A percentile compares a stretch with the other conserved stretches of the same genome.
Evolutionary conservation across 2,113 vertebrate genomes (phyloP).

Genomic region (Hippocampus comes): DNA sequence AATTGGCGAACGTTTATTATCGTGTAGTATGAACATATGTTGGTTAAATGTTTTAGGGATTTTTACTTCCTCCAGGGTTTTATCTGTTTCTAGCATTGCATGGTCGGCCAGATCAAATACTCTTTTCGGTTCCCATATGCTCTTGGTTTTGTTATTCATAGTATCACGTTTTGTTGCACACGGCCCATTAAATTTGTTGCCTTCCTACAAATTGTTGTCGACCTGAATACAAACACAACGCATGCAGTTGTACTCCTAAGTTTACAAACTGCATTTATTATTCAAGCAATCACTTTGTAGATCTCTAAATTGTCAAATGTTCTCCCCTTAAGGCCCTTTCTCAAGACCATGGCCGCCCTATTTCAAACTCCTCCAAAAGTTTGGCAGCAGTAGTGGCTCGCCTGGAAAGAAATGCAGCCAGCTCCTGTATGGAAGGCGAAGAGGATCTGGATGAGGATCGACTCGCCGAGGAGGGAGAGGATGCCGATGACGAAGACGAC

Average conservation of each 20-base stretch:
- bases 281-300: not conserved
- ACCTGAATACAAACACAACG: not conserved
- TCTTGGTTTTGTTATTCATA: no score
- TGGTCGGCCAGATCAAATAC: no score
- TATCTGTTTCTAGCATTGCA: no score
- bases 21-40: not conserved
- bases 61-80: no score
- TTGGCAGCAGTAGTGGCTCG: constrained; percentile 96
- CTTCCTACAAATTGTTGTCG: not conserved
- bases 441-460: constrained; percentile 73
- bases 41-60: not conserved
- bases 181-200: no score
- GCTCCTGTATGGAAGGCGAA: constrained; percentile 73
- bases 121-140: no score
- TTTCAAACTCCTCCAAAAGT: constrained; percentile 80
- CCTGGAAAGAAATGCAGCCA: constrained; percentile 79
- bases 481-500: constrained; percentile 70
- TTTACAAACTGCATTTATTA: no score
- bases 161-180: no score
- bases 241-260: not conserved
- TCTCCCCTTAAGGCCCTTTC: constrained; percentile 51
- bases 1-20: not conserved
- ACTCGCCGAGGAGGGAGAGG: constrained; percentile 68
- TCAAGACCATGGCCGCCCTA: constrained; percentile 70
- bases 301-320: constrained; percentile 6